Evolutionary conservation across 2,888 invertebrate species (phyloP).

Genomic region (Drosophila atripex): DNA sequence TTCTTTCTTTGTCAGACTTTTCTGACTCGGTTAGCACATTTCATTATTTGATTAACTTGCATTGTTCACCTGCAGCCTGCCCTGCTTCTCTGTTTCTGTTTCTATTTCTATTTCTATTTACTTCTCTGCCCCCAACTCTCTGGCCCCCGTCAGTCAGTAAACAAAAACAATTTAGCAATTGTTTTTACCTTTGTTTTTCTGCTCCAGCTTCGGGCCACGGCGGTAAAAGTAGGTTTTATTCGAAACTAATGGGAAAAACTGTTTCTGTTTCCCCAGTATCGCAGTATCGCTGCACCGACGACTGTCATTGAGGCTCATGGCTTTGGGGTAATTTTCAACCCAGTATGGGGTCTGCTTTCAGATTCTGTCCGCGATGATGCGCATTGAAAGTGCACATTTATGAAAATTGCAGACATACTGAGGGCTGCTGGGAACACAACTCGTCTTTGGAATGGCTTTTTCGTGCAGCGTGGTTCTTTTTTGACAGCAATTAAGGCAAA

Average conservation of each 20-base stretch:
- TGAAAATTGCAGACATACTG: slow-evolving; percentile 60
- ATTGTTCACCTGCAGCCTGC: slow-evolving; percentile 66
- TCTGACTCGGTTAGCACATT: slow-evolving; percentile 58
- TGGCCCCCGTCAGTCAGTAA: slow-evolving; percentile 50
- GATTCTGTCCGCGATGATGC: slow-evolving; percentile 58
- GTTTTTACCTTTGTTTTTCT: slow-evolving; percentile 49
- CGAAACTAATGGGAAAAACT: slow-evolving; percentile 68
- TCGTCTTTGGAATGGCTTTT: slow-evolving; percentile 38
- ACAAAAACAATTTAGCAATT: slow-evolving; percentile 61
- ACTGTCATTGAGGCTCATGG: slow-evolving; percentile 54
- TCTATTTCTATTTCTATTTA: slow-evolving; percentile 20
- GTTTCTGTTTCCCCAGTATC: slow-evolving; percentile 37
- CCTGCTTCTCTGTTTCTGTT: slow-evolving; percentile 25
- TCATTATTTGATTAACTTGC: slow-evolving; percentile 78
- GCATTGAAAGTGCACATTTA: slow-evolving; percentile 67
- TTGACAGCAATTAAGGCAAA: slow-evolving; percentile 48
- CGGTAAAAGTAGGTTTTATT: slow-evolving; percentile 73
- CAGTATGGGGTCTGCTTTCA: slow-evolving; percentile 48
- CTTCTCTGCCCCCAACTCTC: slow-evolving; percentile 16
- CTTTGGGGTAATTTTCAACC: slow-evolving; percentile 36
- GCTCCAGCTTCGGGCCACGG: slow-evolving; percentile 39
- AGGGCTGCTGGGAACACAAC: slow-evolving; percentile 26
- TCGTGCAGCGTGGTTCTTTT: slow-evolving; percentile 50
- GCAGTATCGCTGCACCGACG: slow-evolving; percentile 36
- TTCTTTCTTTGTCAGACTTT: slow-evolving; percentile 65